These are phyloP conservation scores for Trileptium ribeirensis DNA, from an alignment of 2,888 invertebrate species.

Conservation along the genomic window DNA sequence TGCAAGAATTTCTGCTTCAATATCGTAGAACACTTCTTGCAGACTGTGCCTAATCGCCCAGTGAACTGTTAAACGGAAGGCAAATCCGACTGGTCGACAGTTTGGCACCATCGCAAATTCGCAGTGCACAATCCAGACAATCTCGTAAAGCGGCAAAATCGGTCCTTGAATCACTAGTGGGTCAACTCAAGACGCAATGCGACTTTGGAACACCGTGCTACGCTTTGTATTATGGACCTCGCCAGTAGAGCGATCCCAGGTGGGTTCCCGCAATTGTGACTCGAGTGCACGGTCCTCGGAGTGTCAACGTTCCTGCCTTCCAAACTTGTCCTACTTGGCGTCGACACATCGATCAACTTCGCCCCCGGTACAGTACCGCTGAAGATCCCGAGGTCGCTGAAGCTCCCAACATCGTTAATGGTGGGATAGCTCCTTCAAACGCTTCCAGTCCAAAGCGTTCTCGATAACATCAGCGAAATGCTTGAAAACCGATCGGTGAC, in stretches of 20 bases:
- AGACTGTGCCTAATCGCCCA: conserved; percentile 22
- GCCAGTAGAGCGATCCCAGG: conserved; percentile 8
- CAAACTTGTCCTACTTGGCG: conserved; percentile 24
- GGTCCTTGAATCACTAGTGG: background rate
- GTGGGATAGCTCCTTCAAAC: too few relatives aligned
- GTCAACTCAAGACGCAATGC: background rate
- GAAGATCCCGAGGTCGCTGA: conserved; percentile 21
- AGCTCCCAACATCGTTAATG: too few relatives aligned
- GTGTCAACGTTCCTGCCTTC: conserved; percentile 17
- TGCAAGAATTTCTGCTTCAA: conserved; percentile 28
- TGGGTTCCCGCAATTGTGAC: conserved; percentile 22
- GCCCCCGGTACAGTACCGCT: conserved; percentile 10
- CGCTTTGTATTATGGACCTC: conserved; percentile 19
- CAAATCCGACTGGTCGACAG: conserved; percentile 1
- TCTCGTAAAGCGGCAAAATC: background rate
- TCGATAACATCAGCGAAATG: too few relatives aligned
- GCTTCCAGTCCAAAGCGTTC: too few relatives aligned
- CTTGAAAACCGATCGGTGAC: too few relatives aligned
- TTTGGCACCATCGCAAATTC: conserved; percentile 3
- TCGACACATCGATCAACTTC: conserved; percentile 24
- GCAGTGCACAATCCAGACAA: conserved; percentile 20
- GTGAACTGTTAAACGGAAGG: conserved; percentile 22
- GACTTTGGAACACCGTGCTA: background rate
- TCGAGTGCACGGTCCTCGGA: conserved; percentile 4
- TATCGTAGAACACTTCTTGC: background rate